Evolutionary conservation across 2,113 vertebrate species (phyloP).

Genomic region (Buteo buteo): DNA sequence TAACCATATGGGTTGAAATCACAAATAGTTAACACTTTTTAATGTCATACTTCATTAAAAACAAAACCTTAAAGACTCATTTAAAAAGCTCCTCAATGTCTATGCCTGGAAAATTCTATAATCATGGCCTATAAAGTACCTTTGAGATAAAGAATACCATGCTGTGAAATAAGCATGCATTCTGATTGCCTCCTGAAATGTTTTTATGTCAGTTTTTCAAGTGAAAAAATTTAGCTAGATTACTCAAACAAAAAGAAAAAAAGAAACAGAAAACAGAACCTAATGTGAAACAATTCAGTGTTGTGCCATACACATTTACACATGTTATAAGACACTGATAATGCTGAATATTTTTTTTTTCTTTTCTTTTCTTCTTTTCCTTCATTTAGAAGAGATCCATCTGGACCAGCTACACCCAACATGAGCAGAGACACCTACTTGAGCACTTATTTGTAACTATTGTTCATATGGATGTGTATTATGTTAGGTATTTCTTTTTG

Average conservation of each 20-base stretch:
- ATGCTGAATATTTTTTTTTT: background rate
- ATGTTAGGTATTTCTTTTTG: background rate
- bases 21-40: background rate
- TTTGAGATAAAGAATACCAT: background rate
- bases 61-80: background rate
- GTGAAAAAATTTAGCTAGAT: background rate
- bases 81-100: background rate
- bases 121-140: background rate
- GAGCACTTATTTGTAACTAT: background rate
- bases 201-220: background rate
- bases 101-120: background rate
- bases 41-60: background rate
- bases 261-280: background rate
- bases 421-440: background rate
- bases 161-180: background rate
- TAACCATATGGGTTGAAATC: background rate
- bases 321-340: background rate
- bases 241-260: background rate
- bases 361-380: background rate
- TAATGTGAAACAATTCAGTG: background rate
- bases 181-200: background rate
- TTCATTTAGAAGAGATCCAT: background rate
- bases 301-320: background rate
- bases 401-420: background rate
- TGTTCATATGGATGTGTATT: background rate